Conservation (phyloP, 2,797 vertebrate genomes). For the Pseudotriccus pelzelni region DNA sequence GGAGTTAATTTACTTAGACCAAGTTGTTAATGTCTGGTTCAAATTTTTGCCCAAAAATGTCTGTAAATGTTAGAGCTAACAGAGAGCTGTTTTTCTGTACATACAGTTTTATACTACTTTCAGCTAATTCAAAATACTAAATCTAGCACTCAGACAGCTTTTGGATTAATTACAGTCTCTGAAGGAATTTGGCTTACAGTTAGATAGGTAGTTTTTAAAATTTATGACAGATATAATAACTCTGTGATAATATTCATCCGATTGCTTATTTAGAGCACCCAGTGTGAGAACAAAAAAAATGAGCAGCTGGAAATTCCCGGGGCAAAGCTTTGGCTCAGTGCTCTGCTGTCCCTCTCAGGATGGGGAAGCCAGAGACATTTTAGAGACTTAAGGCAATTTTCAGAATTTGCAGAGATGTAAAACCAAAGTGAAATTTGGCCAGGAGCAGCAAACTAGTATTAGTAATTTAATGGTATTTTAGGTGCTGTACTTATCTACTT, state of each 20-base stretch:
- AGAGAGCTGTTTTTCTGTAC: neutral
- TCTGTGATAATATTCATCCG: neutral
- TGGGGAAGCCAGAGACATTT: neutral
- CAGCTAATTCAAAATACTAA: conserved; percentile 23
- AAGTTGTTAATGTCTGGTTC: neutral
- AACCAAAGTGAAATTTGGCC: neutral
- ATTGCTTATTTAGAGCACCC: neutral
- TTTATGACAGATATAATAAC: conserved; percentile 39
- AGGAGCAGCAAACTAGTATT: neutral
- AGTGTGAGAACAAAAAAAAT: neutral
- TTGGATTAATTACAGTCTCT: conserved; percentile 28
- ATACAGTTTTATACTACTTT: neutral
- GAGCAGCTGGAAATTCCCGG: neutral
- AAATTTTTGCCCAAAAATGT: neutral
- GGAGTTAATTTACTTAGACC: neutral
- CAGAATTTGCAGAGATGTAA: neutral
- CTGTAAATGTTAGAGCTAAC: neutral
- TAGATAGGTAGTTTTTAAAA: conserved; percentile 28
- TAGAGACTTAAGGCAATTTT: neutral
- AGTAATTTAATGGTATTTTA: neutral
- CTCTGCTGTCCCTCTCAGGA: neutral
- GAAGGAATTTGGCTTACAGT: conserved; percentile 27
- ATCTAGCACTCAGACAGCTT: neutral
- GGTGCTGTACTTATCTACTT: neutral
- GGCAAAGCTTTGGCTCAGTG: neutral